Evolutionary conservation across 2,888 invertebrate genomes (phyloP).

Genomic region (Sisyra nigra): DNA sequence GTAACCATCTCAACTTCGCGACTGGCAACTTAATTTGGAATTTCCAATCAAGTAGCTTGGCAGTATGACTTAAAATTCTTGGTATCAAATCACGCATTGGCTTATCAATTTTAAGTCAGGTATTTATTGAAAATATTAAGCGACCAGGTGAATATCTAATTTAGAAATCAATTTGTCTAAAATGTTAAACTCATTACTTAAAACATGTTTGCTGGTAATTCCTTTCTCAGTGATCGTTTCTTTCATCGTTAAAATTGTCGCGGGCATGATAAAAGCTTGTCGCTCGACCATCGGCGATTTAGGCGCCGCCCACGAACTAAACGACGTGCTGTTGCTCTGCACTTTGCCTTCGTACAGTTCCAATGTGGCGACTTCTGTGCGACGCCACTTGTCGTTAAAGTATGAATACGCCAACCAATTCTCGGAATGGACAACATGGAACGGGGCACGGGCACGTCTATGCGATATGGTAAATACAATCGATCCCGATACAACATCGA

Average conservation of each 20-base stretch:
- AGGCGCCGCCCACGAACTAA: slow-evolving; percentile 68
- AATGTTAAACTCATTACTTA: no score
- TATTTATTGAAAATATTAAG: no score
- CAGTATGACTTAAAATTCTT: no score
- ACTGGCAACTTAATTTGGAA: no score
- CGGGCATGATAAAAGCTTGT: slow-evolving; percentile 78
- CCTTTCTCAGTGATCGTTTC: slow-evolving; percentile 87
- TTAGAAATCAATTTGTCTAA: no score
- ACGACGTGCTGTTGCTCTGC: slow-evolving; percentile 67
- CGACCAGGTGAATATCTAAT: no score
- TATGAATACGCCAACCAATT: slow-evolving; percentile 93
- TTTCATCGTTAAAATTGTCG: slow-evolving; percentile 59
- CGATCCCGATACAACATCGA: slow-evolving; percentile 85
- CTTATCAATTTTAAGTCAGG: no score
- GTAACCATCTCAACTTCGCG: no score
- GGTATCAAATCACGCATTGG: no score
- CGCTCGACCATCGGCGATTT: slow-evolving; percentile 62
- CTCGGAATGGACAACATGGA: slow-evolving; percentile 87
- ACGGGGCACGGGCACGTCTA: slow-evolving; percentile 66
- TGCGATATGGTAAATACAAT: slow-evolving; percentile 74
- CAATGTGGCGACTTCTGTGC: slow-evolving; percentile 82
- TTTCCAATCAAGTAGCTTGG: no score
- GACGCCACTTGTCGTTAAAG: slow-evolving; percentile 82
- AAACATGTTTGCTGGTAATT: slow-evolving; percentile 72
- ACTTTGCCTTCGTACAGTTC: slow-evolving; percentile 91